phyloP scores from a whole-genome alignment of 2,888 invertebrate genomes.

The Lasioglossum zephyrum region DNA sequence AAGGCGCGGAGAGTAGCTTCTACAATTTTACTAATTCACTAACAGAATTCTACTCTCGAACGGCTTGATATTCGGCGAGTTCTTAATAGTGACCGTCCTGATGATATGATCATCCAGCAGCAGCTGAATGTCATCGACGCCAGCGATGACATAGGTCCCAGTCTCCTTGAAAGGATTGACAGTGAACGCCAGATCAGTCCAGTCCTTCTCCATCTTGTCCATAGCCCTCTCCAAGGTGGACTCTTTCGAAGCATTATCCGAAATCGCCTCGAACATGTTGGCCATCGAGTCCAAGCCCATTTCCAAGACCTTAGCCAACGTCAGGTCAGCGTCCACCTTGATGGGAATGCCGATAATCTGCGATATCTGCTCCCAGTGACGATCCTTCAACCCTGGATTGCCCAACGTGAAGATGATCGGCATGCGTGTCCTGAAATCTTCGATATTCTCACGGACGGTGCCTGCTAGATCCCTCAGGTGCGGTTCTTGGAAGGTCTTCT shows the following conservation, averaged over 20 bases:
- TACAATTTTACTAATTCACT: conserved; percentile 7
- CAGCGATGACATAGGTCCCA: conserved; percentile 94
- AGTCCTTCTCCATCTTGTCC: conserved; percentile 95
- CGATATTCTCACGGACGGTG: conserved; percentile 90
- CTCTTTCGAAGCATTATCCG: conserved; percentile 98
- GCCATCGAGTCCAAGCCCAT: conserved; percentile 94
- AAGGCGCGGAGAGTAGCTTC: too few species aligned
- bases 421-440: conserved; percentile 93
- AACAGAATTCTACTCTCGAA: conserved; percentile 93
- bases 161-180: conserved; percentile 94
- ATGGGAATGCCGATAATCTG: conserved; percentile 96
- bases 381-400: conserved; percentile 95
- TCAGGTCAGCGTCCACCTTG: conserved; percentile 92
- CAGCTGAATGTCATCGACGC: conserved; percentile 97
- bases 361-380: conserved; percentile 97
- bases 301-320: conserved; percentile 93
- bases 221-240: conserved; percentile 95
- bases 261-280: conserved; percentile 94
- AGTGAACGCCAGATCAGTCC: conserved; percentile 92
- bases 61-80: conserved; percentile 97
- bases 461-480: conserved; percentile 90
- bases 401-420: conserved; percentile 96
- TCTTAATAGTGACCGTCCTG: conserved; percentile 98
- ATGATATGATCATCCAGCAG: conserved; percentile 97
- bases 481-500: conserved; percentile 93